Percentiles rank a stretch among this genome's conserved stretches.
Evolutionary conservation across 53 echinoderm and acorn worm genomes (phyloP).

Genomic region (Hippasteria phrygiana): DNA sequence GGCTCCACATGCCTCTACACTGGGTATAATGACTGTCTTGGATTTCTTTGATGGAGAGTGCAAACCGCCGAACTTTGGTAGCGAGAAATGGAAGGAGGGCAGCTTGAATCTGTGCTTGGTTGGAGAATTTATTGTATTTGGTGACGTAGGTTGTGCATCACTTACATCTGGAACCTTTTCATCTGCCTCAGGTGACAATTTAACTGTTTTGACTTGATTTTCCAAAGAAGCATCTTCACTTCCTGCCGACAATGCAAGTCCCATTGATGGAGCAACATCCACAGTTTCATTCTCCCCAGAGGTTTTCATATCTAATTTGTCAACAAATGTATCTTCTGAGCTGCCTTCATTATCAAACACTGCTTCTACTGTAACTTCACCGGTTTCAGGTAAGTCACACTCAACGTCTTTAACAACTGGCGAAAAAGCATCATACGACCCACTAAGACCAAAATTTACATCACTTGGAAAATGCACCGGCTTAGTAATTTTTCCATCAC

Average conservation of each 20-base stretch:
- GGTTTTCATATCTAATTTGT: neutral
- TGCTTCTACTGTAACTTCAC: conserved; percentile 1
- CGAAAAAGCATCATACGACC: neutral
- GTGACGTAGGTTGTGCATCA: neutral
- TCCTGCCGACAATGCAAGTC: conserved; percentile 50
- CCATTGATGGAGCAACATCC: conserved; percentile 19
- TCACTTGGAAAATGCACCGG: neutral
- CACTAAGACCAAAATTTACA: neutral
- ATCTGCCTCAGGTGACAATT: neutral
- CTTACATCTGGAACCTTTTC: neutral
- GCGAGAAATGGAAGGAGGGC: conserved; percentile 66
- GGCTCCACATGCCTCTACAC: neutral
- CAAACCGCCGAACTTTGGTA: conserved; percentile 74
- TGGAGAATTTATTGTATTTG: conserved; percentile 26
- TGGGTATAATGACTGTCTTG: neutral
- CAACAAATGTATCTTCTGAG: conserved; percentile 21
- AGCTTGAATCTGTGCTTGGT: conserved; percentile 76
- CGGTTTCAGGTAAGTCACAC: neutral
- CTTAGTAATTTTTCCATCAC: neutral
- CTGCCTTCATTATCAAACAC: neutral
- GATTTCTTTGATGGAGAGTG: conserved; percentile 39
- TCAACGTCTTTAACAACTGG: neutral
- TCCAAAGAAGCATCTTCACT: conserved; percentile 37
- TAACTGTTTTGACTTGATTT: conserved; percentile 21
- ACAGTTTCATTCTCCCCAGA: conserved; percentile 4